Percentiles rank a stretch among this genome's conserved stretches.
Evolutionary conservation across 1,140 invertebrate genomes (phyloP).

Genomic region (Bombus huntii): DNA sequence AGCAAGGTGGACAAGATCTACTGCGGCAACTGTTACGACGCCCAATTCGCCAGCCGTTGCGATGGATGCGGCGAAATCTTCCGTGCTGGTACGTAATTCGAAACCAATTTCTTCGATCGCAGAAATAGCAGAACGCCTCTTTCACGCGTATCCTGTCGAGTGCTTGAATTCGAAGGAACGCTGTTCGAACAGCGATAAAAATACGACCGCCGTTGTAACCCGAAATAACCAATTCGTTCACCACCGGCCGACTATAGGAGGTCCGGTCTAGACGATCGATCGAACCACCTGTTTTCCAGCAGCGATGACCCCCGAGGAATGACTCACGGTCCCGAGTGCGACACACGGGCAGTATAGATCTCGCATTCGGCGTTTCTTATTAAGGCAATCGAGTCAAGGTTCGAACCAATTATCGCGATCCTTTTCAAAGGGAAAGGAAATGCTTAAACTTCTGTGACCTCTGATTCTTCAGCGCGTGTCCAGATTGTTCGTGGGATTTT

Average conservation of each 20-base stretch:
- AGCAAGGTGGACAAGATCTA: conserved; percentile 99
- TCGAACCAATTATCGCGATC: conserved; percentile 51
- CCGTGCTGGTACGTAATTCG: conserved; percentile 92
- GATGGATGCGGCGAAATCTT: conserved; percentile 99
- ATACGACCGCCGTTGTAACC: not conserved
- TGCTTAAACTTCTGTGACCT: not conserved
- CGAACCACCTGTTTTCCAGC: conserved; percentile 55
- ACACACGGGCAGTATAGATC: conserved; percentile 50
- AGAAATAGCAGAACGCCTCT: not conserved
- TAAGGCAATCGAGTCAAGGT: conserved; percentile 79
- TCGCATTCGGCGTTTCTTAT: conserved; percentile 68
- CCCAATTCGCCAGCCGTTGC: conserved; percentile 98
- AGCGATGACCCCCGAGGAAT: conserved; percentile 38
- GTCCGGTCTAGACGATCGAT: not conserved
- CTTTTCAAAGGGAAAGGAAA: conserved; percentile 5
- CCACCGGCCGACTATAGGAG: not conserved
- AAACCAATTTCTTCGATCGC: not conserved
- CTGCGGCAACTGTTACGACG: conserved; percentile 99
- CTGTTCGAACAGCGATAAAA: not conserved
- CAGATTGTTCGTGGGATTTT: no score
- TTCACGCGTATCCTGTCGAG: not conserved
- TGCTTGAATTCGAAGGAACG: not conserved
- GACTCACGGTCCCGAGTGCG: conserved; percentile 45
- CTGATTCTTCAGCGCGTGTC: not conserved
- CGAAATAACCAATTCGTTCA: conserved; percentile 2